These are phyloP conservation scores for Strigamia maritima DNA, from an alignment of 2,888 invertebrate species.

Conservation along the genomic window DNA sequence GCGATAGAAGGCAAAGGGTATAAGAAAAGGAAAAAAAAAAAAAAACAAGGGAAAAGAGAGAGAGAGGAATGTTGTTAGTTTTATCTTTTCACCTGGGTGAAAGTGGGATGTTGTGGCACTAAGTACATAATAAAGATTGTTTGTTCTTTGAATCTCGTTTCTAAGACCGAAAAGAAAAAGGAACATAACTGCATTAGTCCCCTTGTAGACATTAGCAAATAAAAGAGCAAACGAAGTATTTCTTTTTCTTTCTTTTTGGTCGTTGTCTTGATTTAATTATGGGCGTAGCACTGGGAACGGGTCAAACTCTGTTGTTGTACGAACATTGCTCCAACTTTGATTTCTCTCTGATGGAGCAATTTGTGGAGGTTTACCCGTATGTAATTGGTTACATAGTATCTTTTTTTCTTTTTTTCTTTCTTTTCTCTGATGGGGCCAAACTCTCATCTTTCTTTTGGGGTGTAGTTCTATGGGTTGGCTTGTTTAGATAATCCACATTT, in stretches of 20 bases:
- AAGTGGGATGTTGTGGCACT: constrained; percentile 20
- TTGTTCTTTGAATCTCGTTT: constrained; percentile 8
- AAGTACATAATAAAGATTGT: constrained; percentile 28
- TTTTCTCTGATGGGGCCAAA: not conserved
- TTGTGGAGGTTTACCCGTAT: constrained; percentile 24
- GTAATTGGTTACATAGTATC: constrained; percentile 8
- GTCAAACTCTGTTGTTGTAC: not conserved
- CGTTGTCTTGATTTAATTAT: constrained; percentile 21
- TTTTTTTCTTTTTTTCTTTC: not conserved
- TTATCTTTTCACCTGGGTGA: constrained; percentile 21
- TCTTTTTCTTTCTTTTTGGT: not conserved
- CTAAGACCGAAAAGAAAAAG: not conserved
- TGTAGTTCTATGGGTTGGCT: not conserved
- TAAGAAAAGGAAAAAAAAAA: too few species aligned
- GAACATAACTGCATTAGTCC: constrained; percentile 15
- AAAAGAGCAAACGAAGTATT: constrained; percentile 8
- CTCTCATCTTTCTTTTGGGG: not conserved
- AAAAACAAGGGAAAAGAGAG: not conserved
- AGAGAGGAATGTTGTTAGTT: constrained; percentile 13
- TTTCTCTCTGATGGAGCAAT: constrained; percentile 24
- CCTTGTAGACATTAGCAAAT: constrained; percentile 18
- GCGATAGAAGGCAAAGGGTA: not conserved
- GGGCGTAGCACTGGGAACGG: not conserved
- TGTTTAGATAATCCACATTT: too few species aligned
- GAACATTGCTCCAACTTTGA: constrained; percentile 17